These are phyloP conservation scores for Tetraodon nigroviridis DNA, from an alignment of 2,113 vertebrate genomes.

Conservation along the genomic window DNA sequence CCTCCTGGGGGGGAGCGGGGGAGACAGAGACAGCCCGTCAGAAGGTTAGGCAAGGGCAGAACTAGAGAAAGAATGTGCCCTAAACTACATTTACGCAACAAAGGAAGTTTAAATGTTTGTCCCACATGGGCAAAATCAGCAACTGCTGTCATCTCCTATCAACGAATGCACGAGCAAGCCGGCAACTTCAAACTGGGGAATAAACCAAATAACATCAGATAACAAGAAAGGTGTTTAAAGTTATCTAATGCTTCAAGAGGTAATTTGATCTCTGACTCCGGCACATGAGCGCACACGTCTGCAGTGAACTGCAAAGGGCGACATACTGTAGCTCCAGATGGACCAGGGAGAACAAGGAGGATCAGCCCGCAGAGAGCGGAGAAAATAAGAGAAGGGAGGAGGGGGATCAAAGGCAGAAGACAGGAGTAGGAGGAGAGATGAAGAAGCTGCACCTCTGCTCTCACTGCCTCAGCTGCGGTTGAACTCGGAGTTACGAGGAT, in stretches of 20 bases:
- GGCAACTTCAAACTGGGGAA: not conserved
- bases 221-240: conserved; percentile 21
- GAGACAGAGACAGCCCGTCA: conserved; percentile 8
- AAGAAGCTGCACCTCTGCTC: conserved; percentile 36
- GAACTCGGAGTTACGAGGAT: conserved; percentile 18
- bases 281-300: conserved; percentile 11
- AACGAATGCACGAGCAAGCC: not conserved
- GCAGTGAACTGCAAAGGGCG: not conserved
- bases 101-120: not conserved
- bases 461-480: conserved; percentile 41
- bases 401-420: conserved; percentile 51
- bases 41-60: conserved; percentile 25
- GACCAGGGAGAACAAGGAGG: conserved; percentile 41
- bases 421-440: conserved; percentile 36
- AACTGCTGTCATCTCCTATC: too few relatives aligned
- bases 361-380: conserved; percentile 37
- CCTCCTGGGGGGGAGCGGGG: conserved; percentile 64
- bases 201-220: conserved; percentile 26
- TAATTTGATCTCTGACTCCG: conserved; percentile 31
- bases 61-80: not conserved
- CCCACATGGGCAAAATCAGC: too few relatives aligned
- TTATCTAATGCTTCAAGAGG: conserved; percentile 28
- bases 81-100: too few relatives aligned
- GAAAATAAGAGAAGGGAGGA: conserved; percentile 8
- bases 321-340: conserved; percentile 33